Evolutionary conservation across 2,888 invertebrate genomes (phyloP), one percentile per base, ranked within the genome.

Genomic region (Cataglyphis altisquamis): DNA sequence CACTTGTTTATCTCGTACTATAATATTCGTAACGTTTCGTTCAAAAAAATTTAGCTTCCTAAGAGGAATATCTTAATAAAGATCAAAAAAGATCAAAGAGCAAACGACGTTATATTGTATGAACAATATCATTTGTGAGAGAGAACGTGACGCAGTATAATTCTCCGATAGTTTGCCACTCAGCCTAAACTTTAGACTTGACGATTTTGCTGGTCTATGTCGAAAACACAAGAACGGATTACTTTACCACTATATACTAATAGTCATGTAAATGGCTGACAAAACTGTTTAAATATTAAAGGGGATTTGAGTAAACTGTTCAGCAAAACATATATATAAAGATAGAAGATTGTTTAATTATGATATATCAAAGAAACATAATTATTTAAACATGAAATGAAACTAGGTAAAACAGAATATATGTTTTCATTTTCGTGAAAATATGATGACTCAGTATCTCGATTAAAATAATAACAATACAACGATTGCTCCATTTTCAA

Each of bases 91-190:
- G 32, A 45, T 60, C n/a, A n/a, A n/a, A n/a, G n/a, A n/a, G n/a
- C n/a, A n/a, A n/a, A 12, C 36, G 36, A 25, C 62, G 32, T 36
- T 25, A 57, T n/a, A 36, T 36, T 36, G 36, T 36, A 6, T 41
- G n/a, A 25, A 60, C 60, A 36, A 72, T 72, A 78, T 78, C 45
- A 72, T 72, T 72, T 78, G 72, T 72, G 72, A 72, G 72, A 29
- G 45, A 39, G 21, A 62, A 78, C 60, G 36, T 78, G 78, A 70
- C 36, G 78, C 57, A 25, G 60, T 70, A 41, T 78, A 70, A 78
- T 72, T 78, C 45, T 78, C 70, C 32, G 18, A 18, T 62, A 60
- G 60, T 52, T 78, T 36, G 41, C 39, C 21, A 21, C 60, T 29
- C 57, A 8, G 12, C 6, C 29, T 72, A n/a, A 78, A 78, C 60